Evolutionary conservation across 1,140 invertebrate species (phyloP).

Genomic region (Potamilus streckersoni): DNA sequence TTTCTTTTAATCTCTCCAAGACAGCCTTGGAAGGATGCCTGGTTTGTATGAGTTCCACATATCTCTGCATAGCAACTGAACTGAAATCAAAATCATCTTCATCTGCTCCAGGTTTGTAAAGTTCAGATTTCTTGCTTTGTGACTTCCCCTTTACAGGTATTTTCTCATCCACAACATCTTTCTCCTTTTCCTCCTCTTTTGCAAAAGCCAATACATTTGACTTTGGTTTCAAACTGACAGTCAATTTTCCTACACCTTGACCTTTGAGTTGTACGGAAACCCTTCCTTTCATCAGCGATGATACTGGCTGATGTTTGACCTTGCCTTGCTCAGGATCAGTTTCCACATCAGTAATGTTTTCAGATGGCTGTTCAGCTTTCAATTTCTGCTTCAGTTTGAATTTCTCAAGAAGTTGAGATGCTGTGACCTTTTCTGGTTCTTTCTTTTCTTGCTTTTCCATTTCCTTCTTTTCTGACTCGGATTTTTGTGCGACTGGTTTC

Average conservation of each 20-base stretch:
- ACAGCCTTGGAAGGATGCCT: too few relatives aligned
- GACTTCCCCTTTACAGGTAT: too few relatives aligned
- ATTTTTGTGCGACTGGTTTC: too few relatives aligned
- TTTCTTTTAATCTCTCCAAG: too few relatives aligned
- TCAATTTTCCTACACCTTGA: slow-evolving; percentile 12
- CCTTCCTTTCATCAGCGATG: too few relatives aligned
- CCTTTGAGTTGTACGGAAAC: slow-evolving; percentile 13
- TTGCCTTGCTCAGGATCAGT: background rate
- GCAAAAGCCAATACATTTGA: slow-evolving; percentile 15
- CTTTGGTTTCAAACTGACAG: slow-evolving; percentile 30
- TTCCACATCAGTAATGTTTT: slow-evolving; percentile 10
- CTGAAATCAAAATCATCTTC: too few relatives aligned
- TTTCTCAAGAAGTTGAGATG: slow-evolving; percentile 30
- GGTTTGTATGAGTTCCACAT: too few relatives aligned
- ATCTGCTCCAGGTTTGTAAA: too few relatives aligned
- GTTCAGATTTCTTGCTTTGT: too few relatives aligned
- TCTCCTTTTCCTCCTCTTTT: slow-evolving; percentile 30
- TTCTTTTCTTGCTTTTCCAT: slow-evolving; percentile 12
- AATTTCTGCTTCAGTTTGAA: slow-evolving; percentile 24
- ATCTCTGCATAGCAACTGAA: too few relatives aligned
- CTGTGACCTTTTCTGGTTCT: slow-evolving; percentile 22
- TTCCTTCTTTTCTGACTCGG: background rate
- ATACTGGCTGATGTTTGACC: slow-evolving; percentile 3
- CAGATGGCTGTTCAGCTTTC: slow-evolving; percentile 7
- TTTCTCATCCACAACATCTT: background rate